These are phyloP conservation scores for Drosophila mojavensis DNA, from an alignment of 1,140 invertebrate species.

Conservation along the genomic window DNA sequence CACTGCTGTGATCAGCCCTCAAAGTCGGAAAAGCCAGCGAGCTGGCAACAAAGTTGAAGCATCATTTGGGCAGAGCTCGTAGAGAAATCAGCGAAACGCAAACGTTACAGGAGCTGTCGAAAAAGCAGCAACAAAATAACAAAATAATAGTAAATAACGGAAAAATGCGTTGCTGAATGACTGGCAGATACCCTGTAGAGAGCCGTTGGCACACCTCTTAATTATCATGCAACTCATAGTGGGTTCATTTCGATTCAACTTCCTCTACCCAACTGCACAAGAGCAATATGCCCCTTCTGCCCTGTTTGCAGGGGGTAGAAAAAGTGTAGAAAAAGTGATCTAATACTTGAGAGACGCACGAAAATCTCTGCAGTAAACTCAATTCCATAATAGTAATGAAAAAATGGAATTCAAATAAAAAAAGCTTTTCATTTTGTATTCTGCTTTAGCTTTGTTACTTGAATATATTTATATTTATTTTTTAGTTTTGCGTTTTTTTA, in stretches of 20 bases:
- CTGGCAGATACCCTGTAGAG: neutral
- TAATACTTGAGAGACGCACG: conserved; percentile 19
- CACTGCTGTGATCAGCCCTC: neutral
- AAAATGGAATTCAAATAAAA: conserved; percentile 33
- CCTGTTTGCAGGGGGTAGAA: neutral
- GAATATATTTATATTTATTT: conserved; percentile 17
- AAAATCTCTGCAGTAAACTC: conserved; percentile 33
- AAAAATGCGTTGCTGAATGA: too few relatives aligned
- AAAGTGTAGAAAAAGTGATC: neutral
- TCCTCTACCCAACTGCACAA: neutral
- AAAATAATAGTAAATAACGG: too few relatives aligned
- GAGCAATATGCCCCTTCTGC: neutral
- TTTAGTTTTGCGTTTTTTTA: conserved; percentile 39
- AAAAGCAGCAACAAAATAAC: too few relatives aligned
- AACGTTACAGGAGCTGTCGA: conserved; percentile 17
- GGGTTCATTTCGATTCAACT: too few relatives aligned
- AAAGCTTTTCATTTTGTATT: conserved; percentile 16
- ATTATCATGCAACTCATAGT: neutral
- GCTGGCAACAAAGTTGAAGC: conserved; percentile 37
- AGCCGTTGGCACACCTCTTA: neutral
- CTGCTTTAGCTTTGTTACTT: neutral
- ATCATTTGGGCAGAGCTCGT: conserved; percentile 30
- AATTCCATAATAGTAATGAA: conserved; percentile 36
- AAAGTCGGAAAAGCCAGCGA: conserved; percentile 3
- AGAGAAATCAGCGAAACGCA: conserved; percentile 34